Evolutionary conservation across 1,140 invertebrate species (phyloP).

Genomic region (Drosophila albomicans): DNA sequence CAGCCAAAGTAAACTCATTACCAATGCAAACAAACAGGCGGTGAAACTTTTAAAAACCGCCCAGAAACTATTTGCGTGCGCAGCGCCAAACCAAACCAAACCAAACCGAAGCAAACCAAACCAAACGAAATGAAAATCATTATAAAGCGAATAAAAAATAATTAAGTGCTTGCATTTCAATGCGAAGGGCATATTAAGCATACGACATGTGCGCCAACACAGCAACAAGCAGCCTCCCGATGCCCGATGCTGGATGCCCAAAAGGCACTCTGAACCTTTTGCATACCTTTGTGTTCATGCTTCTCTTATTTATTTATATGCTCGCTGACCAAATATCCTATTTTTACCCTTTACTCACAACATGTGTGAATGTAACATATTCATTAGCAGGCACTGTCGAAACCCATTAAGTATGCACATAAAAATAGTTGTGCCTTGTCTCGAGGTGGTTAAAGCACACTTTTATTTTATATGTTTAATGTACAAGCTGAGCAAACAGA

Average conservation of each 20-base stretch:
- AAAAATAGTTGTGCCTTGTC: background rate
- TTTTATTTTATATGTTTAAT: too few species aligned
- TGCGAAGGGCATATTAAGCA: slow-evolving; percentile 39
- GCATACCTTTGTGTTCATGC: slow-evolving; percentile 40
- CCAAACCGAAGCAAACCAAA: slow-evolving; percentile 27
- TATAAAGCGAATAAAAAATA: slow-evolving; percentile 71
- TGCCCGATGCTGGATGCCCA: background rate
- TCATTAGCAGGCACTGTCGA: background rate
- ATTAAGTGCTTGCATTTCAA: slow-evolving; percentile 62
- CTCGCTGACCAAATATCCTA: slow-evolving; percentile 7
- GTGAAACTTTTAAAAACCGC: slow-evolving; percentile 58
- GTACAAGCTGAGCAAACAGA: too few species aligned
- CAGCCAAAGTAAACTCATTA: slow-evolving; percentile 82
- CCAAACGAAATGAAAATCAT: slow-evolving; percentile 55
- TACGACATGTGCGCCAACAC: slow-evolving; percentile 32
- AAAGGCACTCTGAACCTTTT: slow-evolving; percentile 20
- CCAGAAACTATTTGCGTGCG: slow-evolving; percentile 67
- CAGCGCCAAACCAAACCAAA: slow-evolving; percentile 29
- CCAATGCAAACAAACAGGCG: slow-evolving; percentile 81
- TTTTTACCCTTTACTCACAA: background rate
- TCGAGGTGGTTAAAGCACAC: background rate
- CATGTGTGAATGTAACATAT: slow-evolving; percentile 1
- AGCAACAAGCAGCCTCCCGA: background rate
- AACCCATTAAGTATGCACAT: slow-evolving; percentile 11
- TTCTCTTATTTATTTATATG: slow-evolving; percentile 6